Evolutionary conservation across 2,113 vertebrate genomes (phyloP), one percentile per base, ranked within the genome.

Genomic region (Ceuthmochares aereus): DNA sequence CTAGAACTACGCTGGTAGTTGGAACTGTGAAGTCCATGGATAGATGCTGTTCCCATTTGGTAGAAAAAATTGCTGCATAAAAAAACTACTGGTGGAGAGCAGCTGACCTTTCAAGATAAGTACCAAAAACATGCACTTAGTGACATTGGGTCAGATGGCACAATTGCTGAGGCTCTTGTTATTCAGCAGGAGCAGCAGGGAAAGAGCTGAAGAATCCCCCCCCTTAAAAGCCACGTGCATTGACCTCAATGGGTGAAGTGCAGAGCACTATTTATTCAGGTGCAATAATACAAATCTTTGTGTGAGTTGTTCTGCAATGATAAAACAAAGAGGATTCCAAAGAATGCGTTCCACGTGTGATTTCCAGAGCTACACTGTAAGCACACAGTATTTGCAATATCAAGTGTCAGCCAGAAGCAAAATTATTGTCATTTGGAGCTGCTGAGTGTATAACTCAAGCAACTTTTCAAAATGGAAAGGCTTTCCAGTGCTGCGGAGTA

Each of bases 201-300:
- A 95, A 94, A 96, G 74, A 84, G 62, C 89, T 26, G 26, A 89
- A 68, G 90, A 92, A 89, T 73, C 77, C 69, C 43, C 43, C 83
- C 85, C 95, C 68, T 74, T 72, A 42, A 76, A 92, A 92, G 97
- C 97, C 95, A 70, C 95, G 95, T 93, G 96, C 70, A 2, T 89
- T 92, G 97, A 98, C 97, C 98, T 97, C 97, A 91, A 87, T 67
- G 97, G 97, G 97, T 98, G 98, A 99, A 98, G 98, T 95, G 97
- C 95, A 96, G 96, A 97, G 96, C 98, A 84, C 92, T 99, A 98
- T 99, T 99, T 99, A 98, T 98, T 99, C 99, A 99, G 99, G 99
- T 99, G 99, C 98, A 98, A 98, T 98, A 99, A 98, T 94, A 99
- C 98, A 98, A 98, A 98, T 97, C 97, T 96, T 97, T 95, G 96